Base-by-base conservation (phyloP, 2,113 vertebrate species). In the Malurus cyaneus region DNA sequence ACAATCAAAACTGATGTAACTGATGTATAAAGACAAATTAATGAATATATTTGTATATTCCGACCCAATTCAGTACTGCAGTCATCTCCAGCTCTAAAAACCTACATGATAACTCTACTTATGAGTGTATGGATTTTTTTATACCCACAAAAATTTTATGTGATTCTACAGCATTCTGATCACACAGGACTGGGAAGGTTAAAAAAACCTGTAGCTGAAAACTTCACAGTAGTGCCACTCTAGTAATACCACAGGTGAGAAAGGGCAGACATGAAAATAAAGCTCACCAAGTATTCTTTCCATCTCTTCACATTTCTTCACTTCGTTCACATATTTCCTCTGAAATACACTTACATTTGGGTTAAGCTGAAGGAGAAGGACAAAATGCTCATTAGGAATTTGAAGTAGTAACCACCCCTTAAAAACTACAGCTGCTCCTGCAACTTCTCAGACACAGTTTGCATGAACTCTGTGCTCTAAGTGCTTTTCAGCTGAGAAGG, bases 301-400 rank as follows among this genome's bases (percentile, higher is more conserved):
- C 97, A 99, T 98, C 65, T 99, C 99, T 97, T 99, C 99, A 94
- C 99, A 99, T 77, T 98, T 98, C 97, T 99, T 99, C 53, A 99
- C 98, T 97, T 99, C 99, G n/a, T 97, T 98, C 78, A 99, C 99
- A 69, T 99, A 98, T 94, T 99, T 99, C 81, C 99, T 98, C 95
- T 99, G 99, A 96, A 99, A 99, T 44, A 98, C 93, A 77, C 98
- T 99, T 8, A 99, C 98, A 73, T 94, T 99, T 79, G 99, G 99
- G 83, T 99, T 99, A 93, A 99, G 99, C 99, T 99, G 97, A 80
- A 96, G 81, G 18, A 97, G 94, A 96, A 77, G 8, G 60, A 92
- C 79, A 93, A 94, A 95, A 79, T 9, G 11, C 4, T 61, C 41
- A 60, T 90, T 86, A 94, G 65, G 32, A 5, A 34, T 42, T 74